These are phyloP conservation scores for Gymnothorax reevesii DNA, from an alignment of 2,797 vertebrate genomes.

Conservation along the genomic window DNA sequence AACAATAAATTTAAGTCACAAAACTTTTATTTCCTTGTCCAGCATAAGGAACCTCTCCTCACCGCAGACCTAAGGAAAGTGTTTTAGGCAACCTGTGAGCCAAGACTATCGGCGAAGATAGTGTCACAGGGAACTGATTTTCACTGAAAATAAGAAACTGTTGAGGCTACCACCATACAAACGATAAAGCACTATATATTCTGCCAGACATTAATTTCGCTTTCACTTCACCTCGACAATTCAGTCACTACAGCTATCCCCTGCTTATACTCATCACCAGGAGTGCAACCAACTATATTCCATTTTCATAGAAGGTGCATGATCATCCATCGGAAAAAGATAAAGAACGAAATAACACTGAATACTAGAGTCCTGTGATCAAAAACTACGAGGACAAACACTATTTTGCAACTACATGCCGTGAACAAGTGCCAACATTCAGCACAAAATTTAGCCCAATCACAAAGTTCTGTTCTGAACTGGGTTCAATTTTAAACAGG, in stretches of 20 bases:
- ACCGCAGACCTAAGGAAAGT: not conserved
- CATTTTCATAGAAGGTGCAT: not conserved
- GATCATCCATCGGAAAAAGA: not conserved
- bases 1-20: not conserved
- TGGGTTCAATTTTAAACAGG: not conserved
- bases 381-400: not conserved
- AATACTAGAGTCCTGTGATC: not conserved
- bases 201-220: not conserved
- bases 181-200: not conserved
- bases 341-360: not conserved
- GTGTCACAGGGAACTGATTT: not conserved
- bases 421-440: not conserved
- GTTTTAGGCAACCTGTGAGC: not conserved
- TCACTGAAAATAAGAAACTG: not conserved
- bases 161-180: not conserved
- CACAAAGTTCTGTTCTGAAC: not conserved
- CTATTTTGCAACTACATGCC: not conserved
- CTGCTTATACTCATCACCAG: not conserved
- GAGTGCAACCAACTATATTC: not conserved
- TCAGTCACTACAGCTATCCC: not conserved
- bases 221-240: not conserved
- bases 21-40: not conserved
- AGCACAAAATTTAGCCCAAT: not conserved
- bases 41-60: not conserved
- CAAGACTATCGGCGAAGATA: not conserved